These are phyloP conservation scores for Triplophysa rosa DNA, from an alignment of 2,113 vertebrate species.

Conservation along the genomic window DNA sequence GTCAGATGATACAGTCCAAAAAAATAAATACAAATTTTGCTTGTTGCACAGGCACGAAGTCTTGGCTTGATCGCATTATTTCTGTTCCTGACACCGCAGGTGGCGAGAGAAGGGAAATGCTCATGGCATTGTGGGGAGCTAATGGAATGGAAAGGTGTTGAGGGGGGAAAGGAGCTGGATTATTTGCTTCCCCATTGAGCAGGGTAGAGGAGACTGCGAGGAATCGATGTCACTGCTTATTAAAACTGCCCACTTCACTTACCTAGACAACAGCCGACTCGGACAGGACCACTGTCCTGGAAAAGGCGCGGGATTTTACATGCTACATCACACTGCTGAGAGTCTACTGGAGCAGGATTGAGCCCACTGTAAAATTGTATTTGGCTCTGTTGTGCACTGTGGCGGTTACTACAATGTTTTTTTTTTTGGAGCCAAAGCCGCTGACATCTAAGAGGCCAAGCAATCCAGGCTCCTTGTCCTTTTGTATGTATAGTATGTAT, in stretches of 20 bases:
- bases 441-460: background rate
- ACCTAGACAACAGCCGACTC: conserved; percentile 21
- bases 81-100: conserved; percentile 4
- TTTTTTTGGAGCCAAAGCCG: background rate
- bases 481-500: background rate
- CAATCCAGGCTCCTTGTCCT: background rate
- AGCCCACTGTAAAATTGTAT: background rate
- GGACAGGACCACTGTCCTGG: background rate
- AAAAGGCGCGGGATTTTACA: conserved; percentile 33
- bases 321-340: conserved; percentile 8
- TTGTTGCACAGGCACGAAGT: background rate
- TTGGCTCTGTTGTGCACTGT: background rate
- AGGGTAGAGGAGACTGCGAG: conserved; percentile 11
- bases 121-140: background rate
- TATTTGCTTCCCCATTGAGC: conserved; percentile 36
- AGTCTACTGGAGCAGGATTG: conserved; percentile 5
- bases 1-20: too few species aligned
- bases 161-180: conserved; percentile 6
- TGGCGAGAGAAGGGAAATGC: background rate
- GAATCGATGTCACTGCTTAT: conserved; percentile 39
- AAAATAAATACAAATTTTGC: background rate
- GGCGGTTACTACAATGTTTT: background rate
- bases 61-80: conserved; percentile 25
- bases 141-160: conserved; percentile 37
- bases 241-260: conserved; percentile 47